A percentile compares a stretch with the other conserved stretches of the same genome.
phyloP scores from a whole-genome alignment of 2,113 vertebrate genomes.

The Manacus vitellinus region DNA sequence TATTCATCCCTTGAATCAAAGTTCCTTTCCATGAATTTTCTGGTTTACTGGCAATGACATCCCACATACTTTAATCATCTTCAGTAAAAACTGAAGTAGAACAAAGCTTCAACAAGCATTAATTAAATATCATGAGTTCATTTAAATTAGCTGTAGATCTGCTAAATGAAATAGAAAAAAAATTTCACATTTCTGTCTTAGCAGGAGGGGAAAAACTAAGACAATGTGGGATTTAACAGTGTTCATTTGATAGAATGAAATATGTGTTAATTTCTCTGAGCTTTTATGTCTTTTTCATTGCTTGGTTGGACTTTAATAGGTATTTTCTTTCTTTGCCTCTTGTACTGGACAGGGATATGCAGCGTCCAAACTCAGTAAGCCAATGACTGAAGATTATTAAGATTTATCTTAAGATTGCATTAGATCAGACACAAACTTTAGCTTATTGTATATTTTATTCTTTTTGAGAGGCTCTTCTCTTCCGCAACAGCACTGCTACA shows the following conservation, averaged over 20 bases:
- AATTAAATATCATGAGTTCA: background rate
- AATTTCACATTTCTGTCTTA: background rate
- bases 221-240: background rate
- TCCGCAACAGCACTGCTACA: background rate
- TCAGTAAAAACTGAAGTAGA: conserved; percentile 16
- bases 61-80: background rate
- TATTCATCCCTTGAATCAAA: background rate
- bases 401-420: background rate
- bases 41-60: background rate
- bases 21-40: background rate
- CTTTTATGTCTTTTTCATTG: conserved; percentile 12
- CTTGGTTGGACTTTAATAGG: background rate
- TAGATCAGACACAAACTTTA: background rate
- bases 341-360: background rate
- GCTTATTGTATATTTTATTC: background rate
- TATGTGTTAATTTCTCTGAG: background rate
- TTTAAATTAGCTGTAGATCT: background rate
- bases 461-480: background rate
- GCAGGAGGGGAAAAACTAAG: background rate
- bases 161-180: background rate
- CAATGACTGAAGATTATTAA: background rate
- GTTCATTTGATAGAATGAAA: background rate
- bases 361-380: background rate
- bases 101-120: background rate
- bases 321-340: background rate